Percentiles rank a stretch among this genome's conserved stretches.
Evolutionary conservation across 2,888 invertebrate species (phyloP).

Genomic region (Zhengitettix transpicula): DNA sequence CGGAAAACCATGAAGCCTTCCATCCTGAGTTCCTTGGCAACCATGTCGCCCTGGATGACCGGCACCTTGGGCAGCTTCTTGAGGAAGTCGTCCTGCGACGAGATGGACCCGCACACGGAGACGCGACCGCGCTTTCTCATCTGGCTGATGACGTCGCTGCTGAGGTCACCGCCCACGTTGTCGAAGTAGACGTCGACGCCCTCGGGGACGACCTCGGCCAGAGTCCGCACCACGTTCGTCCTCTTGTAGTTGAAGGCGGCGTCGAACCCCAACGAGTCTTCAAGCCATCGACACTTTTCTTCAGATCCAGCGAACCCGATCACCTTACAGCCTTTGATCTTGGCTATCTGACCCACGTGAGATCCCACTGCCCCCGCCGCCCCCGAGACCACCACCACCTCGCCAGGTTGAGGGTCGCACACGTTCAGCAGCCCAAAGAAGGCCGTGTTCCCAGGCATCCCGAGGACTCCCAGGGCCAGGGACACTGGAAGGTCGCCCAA

Average conservation of each 20-base stretch:
- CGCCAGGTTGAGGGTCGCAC: no score
- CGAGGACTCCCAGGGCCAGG: no score
- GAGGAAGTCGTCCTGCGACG: background rate
- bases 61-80: conserved; percentile 17
- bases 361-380: no score
- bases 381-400: no score
- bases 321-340: background rate
- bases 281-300: conserved; percentile 50
- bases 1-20: conserved; percentile 40
- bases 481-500: no score
- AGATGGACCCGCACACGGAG: conserved; percentile 45
- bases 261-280: conserved; percentile 48
- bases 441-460: no score
- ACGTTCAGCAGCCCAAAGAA: no score
- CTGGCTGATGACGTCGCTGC: conserved; percentile 36
- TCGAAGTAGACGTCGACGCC: conserved; percentile 63
- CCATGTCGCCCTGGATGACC: conserved; percentile 35
- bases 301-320: conserved; percentile 49
- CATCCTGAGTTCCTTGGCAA: conserved; percentile 39
- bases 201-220: conserved; percentile 44
- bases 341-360: no score
- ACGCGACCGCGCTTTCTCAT: conserved; percentile 45
- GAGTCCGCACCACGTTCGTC: conserved; percentile 30
- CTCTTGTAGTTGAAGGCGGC: conserved; percentile 58
- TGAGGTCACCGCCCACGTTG: conserved; percentile 54